A percentile compares a stretch with the other conserved stretches of the same genome.
Conservation (phyloP, 2,888 invertebrate genomes). For the Dasypolia templi region DNA sequence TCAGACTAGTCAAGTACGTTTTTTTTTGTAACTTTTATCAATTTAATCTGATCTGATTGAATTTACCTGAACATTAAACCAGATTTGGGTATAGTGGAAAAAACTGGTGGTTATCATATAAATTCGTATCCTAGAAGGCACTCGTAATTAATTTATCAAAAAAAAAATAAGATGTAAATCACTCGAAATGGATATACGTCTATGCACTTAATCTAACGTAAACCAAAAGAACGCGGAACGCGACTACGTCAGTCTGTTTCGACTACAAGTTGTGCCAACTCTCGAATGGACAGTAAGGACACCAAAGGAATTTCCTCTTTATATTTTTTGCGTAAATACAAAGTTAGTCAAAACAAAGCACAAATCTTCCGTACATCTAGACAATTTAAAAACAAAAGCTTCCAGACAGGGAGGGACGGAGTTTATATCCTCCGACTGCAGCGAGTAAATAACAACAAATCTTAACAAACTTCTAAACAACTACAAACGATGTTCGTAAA, state of each 20-base stretch:
- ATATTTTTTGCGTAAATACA: constrained; percentile 15
- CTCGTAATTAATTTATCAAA: too few relatives aligned
- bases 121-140: background rate
- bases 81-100: background rate
- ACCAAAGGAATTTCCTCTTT: background rate
- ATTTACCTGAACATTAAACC: background rate
- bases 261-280: background rate
- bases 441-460: constrained; percentile 63
- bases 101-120: background rate
- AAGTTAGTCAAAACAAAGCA: constrained; percentile 39
- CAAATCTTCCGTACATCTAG: constrained; percentile 11
- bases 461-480: constrained; percentile 55
- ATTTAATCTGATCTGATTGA: background rate
- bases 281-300: background rate
- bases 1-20: background rate
- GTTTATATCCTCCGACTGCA: constrained; percentile 36
- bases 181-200: too few relatives aligned
- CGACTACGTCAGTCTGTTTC: background rate
- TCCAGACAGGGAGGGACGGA: constrained; percentile 48
- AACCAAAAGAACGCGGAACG: background rate
- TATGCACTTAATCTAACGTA: background rate
- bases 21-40: background rate
- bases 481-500: constrained; percentile 55
- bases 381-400: constrained; percentile 51
- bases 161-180: too few relatives aligned